Evolutionary conservation across 35 echinoderm and acorn worm genomes (phyloP), one percentile per base, ranked within the genome.

Genomic region (Apostichopus californicus): DNA sequence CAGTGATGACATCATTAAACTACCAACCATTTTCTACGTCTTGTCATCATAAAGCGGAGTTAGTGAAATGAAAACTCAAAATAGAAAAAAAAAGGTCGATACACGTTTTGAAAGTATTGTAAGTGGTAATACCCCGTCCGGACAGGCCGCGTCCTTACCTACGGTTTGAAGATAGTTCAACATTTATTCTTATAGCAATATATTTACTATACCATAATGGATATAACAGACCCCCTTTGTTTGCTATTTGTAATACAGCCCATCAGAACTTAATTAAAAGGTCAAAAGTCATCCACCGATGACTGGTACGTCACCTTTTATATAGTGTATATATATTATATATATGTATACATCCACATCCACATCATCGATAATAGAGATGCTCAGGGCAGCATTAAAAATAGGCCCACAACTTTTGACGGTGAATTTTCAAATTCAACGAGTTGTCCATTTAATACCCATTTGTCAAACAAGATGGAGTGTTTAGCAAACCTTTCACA

Each of bases 401-500:
- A 60, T 5, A 60, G 58, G 11, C 11, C 11, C 58, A 12, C 58
- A 60, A 60, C 58, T 60, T 60, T 12, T 9, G 7, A 7, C 11
- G 58, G 58, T 21, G 0, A n/a, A 18, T n/a, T 5, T 14, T 20
- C 20, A 18, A 73, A 73, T 17, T 22, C 17, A 73, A 85, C 81
- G 58, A 4, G 13, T 17, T 57, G 81, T 85, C 81, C 55, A 85
- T 85, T 21, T 85, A 85, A 57, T 58, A 58, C 54, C 58, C 52
- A 56, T 56, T 85, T 85, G 54, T 57, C 56, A 85, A 85, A 85
- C 54, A 85, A 57, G 54, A 22, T 85, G 54, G 14, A 85, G 81
- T 57, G 81, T 85, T 85, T 59, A 58, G 81, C 21, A 85, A 85
- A 22, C 81, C 81, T 55, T 85, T 59, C 25, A 85, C 81, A 85